Percentiles rank a stretch among this genome's conserved stretches.
Evolutionary conservation across 2,113 vertebrate genomes (phyloP).

Genomic region (Pampusana beccarii): DNA sequence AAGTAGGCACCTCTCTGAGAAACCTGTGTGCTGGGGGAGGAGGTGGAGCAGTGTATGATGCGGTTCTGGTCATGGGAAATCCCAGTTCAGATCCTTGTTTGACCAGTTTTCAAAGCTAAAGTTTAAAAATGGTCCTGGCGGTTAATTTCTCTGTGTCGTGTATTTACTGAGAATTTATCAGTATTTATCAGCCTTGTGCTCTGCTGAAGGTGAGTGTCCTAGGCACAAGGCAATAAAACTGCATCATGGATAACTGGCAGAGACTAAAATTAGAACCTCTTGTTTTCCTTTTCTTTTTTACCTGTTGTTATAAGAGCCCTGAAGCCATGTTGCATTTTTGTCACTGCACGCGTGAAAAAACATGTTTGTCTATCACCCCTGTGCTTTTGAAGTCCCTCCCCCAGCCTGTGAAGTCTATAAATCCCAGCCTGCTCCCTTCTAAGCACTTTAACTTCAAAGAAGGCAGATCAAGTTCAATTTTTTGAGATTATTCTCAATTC

Average conservation of each 20-base stretch:
- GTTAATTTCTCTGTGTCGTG: not conserved
- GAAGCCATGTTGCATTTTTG: constrained; percentile 15
- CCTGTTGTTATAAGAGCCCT: not conserved
- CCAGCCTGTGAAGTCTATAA: not conserved
- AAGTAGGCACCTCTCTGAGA: not conserved
- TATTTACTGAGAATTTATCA: not conserved
- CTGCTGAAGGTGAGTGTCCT: not conserved
- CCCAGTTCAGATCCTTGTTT: not conserved
- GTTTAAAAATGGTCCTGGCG: not conserved
- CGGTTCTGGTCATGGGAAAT: not conserved
- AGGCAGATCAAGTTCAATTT: not conserved
- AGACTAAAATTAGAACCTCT: constrained; percentile 24
- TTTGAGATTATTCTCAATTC: not conserved
- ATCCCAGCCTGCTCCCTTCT: not conserved
- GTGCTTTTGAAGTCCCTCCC: constrained; percentile 41
- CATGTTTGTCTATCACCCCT: not conserved
- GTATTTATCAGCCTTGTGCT: not conserved
- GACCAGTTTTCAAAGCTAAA: not conserved
- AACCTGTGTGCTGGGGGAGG: not conserved
- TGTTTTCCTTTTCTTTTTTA: not conserved
- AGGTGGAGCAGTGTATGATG: accelerated
- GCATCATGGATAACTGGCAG: not conserved
- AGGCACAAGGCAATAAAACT: not conserved
- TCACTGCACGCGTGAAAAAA: not conserved
- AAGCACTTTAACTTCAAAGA: constrained; percentile 46